These are phyloP conservation scores for Dasypolia templi DNA, from an alignment of 2,888 invertebrate species.

Conservation along the genomic window DNA sequence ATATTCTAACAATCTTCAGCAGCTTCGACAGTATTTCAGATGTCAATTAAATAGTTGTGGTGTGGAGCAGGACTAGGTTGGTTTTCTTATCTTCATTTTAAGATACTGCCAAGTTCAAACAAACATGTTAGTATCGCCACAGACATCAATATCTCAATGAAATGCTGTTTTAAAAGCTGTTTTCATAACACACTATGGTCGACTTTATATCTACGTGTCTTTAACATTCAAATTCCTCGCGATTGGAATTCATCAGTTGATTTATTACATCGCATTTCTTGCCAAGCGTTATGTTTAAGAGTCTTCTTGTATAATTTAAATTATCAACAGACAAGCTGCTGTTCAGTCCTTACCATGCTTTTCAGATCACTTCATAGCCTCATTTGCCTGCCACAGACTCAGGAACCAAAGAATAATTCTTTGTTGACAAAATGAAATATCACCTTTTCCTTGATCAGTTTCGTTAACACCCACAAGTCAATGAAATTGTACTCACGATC, in stretches of 20 bases:
- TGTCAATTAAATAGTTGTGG: no score
- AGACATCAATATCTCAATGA: not conserved
- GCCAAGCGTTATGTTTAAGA: not conserved
- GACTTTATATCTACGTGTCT: not conserved
- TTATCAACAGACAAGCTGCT: not conserved
- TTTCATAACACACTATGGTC: not conserved
- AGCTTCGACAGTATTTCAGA: no score
- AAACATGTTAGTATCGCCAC: not conserved
- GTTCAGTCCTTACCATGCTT: not conserved
- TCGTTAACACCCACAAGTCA: not conserved
- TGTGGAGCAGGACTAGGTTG: no score
- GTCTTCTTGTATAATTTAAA: not conserved
- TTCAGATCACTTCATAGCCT: not conserved
- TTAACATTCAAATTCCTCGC: not conserved
- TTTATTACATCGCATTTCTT: not conserved
- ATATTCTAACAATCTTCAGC: no score
- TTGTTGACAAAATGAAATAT: not conserved
- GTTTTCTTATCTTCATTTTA: no score
- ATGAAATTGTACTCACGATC: slow-evolving; percentile 34
- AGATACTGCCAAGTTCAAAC: no score
- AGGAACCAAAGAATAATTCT: not conserved
- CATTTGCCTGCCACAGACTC: no score
- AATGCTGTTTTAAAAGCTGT: not conserved
- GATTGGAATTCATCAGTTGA: not conserved
- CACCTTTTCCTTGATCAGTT: not conserved